These are phyloP conservation scores for Acromyrmex echinatior DNA, from an alignment of 1,140 invertebrate genomes.

Conservation along the genomic window DNA sequence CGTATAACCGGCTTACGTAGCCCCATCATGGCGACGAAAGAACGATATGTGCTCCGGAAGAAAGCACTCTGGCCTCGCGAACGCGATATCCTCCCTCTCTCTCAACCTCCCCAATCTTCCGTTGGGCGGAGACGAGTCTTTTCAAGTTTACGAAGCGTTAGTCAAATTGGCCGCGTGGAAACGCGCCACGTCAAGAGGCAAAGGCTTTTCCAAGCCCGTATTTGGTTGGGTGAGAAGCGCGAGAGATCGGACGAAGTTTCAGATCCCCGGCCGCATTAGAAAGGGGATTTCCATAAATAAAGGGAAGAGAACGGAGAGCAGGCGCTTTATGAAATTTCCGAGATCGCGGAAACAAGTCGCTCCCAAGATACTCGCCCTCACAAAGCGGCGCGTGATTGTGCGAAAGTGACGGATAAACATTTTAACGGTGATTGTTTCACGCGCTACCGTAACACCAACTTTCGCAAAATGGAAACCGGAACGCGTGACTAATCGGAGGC, in stretches of 20 bases:
- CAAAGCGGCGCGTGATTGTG: background rate
- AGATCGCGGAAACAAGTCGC: slow-evolving; percentile 15
- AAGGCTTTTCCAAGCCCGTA: slow-evolving; percentile 10
- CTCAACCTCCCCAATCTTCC: background rate
- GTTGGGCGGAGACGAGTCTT: background rate
- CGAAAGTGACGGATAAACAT: slow-evolving; percentile 7
- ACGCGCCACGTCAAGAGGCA: slow-evolving; percentile 43
- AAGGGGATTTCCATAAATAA: slow-evolving; percentile 49
- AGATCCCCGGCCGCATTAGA: slow-evolving; percentile 25
- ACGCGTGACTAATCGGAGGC: background rate
- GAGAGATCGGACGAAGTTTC: slow-evolving; percentile 28
- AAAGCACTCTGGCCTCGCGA: background rate
- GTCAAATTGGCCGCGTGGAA: slow-evolving; percentile 42
- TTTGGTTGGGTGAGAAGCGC: background rate
- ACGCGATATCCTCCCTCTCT: background rate
- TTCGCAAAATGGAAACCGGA: background rate
- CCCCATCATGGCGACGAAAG: background rate
- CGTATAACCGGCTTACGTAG: slow-evolving; percentile 31
- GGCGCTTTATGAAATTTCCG: slow-evolving; percentile 48
- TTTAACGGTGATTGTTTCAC: slow-evolving; percentile 15
- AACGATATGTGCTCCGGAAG: slow-evolving; percentile 5
- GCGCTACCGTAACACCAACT: background rate
- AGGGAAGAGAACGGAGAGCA: background rate
- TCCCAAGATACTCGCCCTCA: background rate
- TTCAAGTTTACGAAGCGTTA: slow-evolving; percentile 52